Conservation (phyloP, 2,888 invertebrate species). For the Galerucella nymphaeae region DNA sequence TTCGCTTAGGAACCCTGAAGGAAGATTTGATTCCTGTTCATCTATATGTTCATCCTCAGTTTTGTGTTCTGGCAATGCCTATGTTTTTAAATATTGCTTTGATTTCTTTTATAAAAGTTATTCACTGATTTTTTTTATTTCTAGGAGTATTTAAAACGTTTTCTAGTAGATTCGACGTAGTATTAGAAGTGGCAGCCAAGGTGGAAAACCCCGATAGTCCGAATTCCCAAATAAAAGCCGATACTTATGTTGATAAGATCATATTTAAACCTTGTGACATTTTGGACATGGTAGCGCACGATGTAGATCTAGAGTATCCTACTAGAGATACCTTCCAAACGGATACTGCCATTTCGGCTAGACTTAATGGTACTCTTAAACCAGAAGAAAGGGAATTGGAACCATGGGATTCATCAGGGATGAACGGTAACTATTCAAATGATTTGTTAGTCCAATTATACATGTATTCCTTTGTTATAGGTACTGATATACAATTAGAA, state of each 20-base stretch:
- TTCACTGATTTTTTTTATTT: constrained; percentile 26
- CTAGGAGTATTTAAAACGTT: constrained; percentile 83
- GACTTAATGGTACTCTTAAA: constrained; percentile 67
- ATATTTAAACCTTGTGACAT: constrained; percentile 89
- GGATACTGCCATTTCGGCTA: constrained; percentile 85
- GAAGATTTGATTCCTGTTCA: no score
- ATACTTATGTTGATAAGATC: constrained; percentile 80
- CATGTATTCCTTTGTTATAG: not conserved
- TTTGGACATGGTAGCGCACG: constrained; percentile 82
- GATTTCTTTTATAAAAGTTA: not conserved
- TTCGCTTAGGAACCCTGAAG: no score
- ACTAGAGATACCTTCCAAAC: constrained; percentile 90
- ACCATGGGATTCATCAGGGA: constrained; percentile 82
- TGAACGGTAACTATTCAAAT: constrained; percentile 63
- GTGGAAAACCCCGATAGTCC: constrained; percentile 74
- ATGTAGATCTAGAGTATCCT: constrained; percentile 91
- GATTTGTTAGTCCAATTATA: no score
- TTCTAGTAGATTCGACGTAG: constrained; percentile 87
- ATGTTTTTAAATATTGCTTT: no score
- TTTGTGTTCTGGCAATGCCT: no score
- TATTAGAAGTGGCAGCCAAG: constrained; percentile 88
- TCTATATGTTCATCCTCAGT: no score
- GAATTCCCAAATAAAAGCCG: constrained; percentile 69
- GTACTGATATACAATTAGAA: constrained; percentile 72
- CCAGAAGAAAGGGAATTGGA: constrained; percentile 85